phyloP scores from a whole-genome alignment of 2,888 invertebrate genomes.

The Nephrotoma appendiculata region DNA sequence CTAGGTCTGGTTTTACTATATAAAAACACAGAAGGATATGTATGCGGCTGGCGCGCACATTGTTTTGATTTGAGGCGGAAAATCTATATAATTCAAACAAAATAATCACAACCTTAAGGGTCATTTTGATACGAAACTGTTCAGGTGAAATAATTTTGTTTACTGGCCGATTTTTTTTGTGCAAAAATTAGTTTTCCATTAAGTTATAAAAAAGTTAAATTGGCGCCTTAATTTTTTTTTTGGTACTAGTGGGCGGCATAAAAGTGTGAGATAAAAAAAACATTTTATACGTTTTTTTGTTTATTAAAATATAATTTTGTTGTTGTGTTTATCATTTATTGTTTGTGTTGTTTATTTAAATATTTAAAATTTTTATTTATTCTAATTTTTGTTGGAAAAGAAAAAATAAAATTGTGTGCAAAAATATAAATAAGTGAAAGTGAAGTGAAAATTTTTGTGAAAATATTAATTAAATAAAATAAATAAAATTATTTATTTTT shows the following conservation, averaged over 20 bases:
- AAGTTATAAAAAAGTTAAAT: not conserved
- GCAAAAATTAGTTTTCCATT: not conserved
- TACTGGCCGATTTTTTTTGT: not conserved
- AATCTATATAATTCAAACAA: not conserved
- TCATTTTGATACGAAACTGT: not conserved
- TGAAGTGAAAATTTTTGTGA: not conserved
- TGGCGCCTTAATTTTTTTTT: not conserved
- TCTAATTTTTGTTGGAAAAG: not conserved
- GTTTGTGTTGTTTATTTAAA: not conserved
- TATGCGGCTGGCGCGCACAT: not conserved
- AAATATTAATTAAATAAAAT: not conserved
- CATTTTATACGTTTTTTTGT: not conserved
- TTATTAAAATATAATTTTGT: not conserved
- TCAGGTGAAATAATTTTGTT: not conserved
- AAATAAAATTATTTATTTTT: not conserved
- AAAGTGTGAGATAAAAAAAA: not conserved
- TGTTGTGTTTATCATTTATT: not conserved
- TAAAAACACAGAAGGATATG: not conserved
- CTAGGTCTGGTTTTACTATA: not conserved
- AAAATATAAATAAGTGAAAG: not conserved
- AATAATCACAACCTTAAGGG: not conserved
- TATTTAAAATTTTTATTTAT: not conserved
- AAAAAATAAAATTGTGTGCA: not conserved
- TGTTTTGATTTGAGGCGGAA: not conserved
- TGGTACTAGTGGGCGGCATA: not conserved